Base-by-base conservation (phyloP, 2,888 invertebrate genomes). In the Acronicta alni region DNA sequence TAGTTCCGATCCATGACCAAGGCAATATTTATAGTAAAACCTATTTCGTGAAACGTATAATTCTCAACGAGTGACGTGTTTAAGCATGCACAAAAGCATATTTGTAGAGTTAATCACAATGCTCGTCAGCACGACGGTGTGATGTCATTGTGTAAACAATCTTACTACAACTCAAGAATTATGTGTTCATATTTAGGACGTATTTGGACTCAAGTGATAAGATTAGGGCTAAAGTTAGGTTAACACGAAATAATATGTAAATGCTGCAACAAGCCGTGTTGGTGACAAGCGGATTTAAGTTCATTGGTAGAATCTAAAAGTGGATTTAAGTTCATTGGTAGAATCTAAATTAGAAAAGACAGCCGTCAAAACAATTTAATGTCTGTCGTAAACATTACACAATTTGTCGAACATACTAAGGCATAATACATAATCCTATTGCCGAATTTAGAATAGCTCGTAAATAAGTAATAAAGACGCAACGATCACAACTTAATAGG, bases 91-190 rank as follows among this genome's bases (percentile, higher is more conserved):
- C 60, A 60, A 48, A 47, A 49, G 55, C 72, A 72, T 74, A 66
- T 72, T 78, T 78, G 64, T 60, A 0, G 48, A 55, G 62, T 69
- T 76, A 67, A 76, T 78, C 77, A 67, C 59, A 23, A 38, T 42
- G 14, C 61, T 65, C 75, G 72, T 72, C 80, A 74, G 32, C 62
- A 39, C 43, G 48, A 9, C 15, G 10, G 1, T 47, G 47, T 79
- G 79, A 80, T 76, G 80, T 80, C 77, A 80, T 67, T 38, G 46
- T 47, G 20, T 48, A 51, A 26, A 38, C 41, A 23, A 30, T 46
- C 57, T 57, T 55, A 44, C 63, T 42, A 48, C 70, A 47, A 63
- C 51, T 43, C 18, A 42, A 15, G 12, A 43, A 23, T 2, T 47
- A 37, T 57, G 44, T 64, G 35, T 7, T 42, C 20, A 43, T 23